Evolutionary conservation across 2,797 vertebrate species (phyloP).

Genomic region (Pterois miles): DNA sequence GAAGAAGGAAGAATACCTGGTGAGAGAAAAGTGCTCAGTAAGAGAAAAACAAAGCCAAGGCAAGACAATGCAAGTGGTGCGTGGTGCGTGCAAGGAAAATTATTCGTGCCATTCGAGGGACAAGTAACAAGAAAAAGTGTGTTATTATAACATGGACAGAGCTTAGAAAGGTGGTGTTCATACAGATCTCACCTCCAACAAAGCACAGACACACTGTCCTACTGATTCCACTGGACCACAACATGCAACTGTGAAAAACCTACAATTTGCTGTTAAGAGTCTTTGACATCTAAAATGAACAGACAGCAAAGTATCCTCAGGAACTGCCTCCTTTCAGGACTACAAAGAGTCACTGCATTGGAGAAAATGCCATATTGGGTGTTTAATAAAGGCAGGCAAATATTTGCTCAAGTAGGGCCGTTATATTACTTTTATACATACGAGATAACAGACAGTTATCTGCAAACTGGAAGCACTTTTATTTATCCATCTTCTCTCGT

Average conservation of each 20-base stretch:
- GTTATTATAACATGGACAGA: slow-evolving; percentile 14
- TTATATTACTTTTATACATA: slow-evolving; percentile 7
- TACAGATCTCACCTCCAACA: slow-evolving; percentile 7
- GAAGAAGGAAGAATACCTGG: slow-evolving; percentile 99
- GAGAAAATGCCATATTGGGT: slow-evolving; percentile 3
- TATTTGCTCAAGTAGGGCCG: not conserved
- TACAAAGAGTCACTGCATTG: slow-evolving; percentile 1
- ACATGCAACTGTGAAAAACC: not conserved
- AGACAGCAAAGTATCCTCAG: not conserved
- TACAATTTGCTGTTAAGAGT: not conserved
- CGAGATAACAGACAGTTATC: slow-evolving; percentile 17
- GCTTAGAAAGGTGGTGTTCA: not conserved
- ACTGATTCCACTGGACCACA: not conserved
- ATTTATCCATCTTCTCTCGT: not conserved
- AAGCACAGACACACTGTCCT: not conserved
- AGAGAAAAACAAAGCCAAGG: slow-evolving; percentile 70
- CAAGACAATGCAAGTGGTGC: slow-evolving; percentile 17
- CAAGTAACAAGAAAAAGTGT: slow-evolving; percentile 6
- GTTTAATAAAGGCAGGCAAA: slow-evolving; percentile 31
- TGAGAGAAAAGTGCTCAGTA: slow-evolving; percentile 84
- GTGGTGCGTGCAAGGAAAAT: not conserved
- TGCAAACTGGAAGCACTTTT: slow-evolving; percentile 3
- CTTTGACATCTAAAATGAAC: slow-evolving; percentile 1
- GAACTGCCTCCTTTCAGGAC: not conserved
- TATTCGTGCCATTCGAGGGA: slow-evolving; percentile 15